Evolutionary conservation across 2,888 invertebrate species (phyloP).

Genomic region (Chymomyza caudatula): DNA sequence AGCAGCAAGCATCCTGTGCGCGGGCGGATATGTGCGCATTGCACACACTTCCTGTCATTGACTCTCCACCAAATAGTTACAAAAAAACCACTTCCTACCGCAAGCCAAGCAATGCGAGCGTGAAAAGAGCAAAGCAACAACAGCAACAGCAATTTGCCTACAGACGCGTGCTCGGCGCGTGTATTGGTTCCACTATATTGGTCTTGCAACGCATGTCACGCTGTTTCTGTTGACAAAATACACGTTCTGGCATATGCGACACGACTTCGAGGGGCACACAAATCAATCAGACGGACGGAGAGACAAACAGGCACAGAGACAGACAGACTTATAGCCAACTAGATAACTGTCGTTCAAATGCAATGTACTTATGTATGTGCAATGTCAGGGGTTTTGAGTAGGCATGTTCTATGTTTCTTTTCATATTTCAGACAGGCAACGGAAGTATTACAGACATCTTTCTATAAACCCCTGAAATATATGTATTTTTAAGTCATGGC

Average conservation of each 20-base stretch:
- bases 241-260: slow-evolving; percentile 1
- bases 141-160: slow-evolving; percentile 11
- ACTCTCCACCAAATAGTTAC: slow-evolving; percentile 54
- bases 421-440: background rate
- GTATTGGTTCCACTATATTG: slow-evolving; percentile 9
- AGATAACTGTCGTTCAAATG: background rate
- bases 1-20: slow-evolving; percentile 55
- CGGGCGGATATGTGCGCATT: slow-evolving; percentile 66
- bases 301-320: slow-evolving; percentile 9
- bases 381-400: background rate
- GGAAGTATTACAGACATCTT: background rate
- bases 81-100: slow-evolving; percentile 61
- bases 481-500: background rate
- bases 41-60: slow-evolving; percentile 68
- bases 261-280: slow-evolving; percentile 1
- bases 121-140: slow-evolving; percentile 12
- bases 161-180: slow-evolving; percentile 53
- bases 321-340: slow-evolving; percentile 20
- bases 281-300: background rate
- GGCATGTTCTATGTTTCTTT: background rate
- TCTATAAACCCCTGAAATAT: background rate
- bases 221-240: slow-evolving; percentile 18
- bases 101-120: slow-evolving; percentile 6
- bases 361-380: slow-evolving; percentile 7
- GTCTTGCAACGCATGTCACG: slow-evolving; percentile 28